Evolutionary conservation across 2,113 vertebrate genomes (phyloP), one percentile per base, ranked within the genome.

Genomic region (Corynorhinus townsendii): DNA sequence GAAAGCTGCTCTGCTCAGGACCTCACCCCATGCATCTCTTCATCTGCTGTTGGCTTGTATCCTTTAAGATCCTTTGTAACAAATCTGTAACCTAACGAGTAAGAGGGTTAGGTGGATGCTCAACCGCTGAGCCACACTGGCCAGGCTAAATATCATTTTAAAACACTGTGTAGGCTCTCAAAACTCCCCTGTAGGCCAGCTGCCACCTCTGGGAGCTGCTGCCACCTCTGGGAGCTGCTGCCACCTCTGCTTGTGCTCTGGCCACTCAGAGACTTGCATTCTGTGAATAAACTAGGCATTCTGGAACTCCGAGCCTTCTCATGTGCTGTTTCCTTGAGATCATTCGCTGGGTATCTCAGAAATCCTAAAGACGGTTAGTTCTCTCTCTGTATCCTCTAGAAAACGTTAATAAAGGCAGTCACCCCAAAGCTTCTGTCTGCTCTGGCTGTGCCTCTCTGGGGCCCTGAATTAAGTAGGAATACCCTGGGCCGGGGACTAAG

Each of bases 401-500:
- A 22, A 43, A 43, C 16, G 15, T 76, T n/a, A 40, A 12, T 76
- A 45, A 40, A 77, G 56, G 19, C 28, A 40, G 2, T 3, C 19
- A 26, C 12, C 12, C 35, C 26, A 4, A 15, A 49, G 2, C 49
- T 38, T 77, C 43, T 64, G 22, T 71, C n/a, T 35, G 0, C 17
- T 38, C 11, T 22, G 30, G 20, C 35, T 30, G 35, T 89, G 20
- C 20, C n/a, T 79, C 20, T 66, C 83, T 20, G 17, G 54, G 45
- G 2, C n/a, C 69, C 71, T 79, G 38, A 43, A 5, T 56, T 62
- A 62, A 28, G 0, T 24, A 49, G 15, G 47, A 52, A 66, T 8
- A 20, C 5, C n/a, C 1, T 5, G 1, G 11, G 22, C 5, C 38
- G 12, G 26, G 24, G 4, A 11, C 30, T 14, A 30, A 82, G 7